Evolutionary conservation across 1,140 invertebrate species (phyloP), one percentile per base, ranked within the genome.

Genomic region (Hyles euphorbiae): DNA sequence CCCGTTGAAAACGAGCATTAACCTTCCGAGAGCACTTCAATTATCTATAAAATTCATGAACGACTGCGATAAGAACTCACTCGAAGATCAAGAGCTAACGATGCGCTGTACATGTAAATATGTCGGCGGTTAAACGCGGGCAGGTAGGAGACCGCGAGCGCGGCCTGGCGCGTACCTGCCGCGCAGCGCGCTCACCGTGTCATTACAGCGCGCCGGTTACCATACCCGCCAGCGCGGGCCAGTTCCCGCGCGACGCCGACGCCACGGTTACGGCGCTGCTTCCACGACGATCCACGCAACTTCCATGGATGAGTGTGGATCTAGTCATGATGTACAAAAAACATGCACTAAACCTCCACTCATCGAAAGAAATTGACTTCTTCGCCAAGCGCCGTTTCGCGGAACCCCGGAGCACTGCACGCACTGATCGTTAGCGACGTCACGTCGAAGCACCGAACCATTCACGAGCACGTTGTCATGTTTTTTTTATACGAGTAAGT

Each of bases 291-390:
- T 70, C 74, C 78, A 76, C 80, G 84, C 87, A 87, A 87, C 87
- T 89, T 88, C 87, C 81, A 82, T 89, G 87, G 89, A 90, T 90
- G 87, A 90, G 89, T 90, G 89, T 90, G 89, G 89, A 90, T 90
- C 89, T 90, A 90, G 89, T 90, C 89, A 90, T 90, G 89, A 81
- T 85, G 72, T 76, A 56, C 44, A 61, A 74, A 71, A 77, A 74
- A 90, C 89, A 90, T 90, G 89, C 89, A 90, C 89, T 88, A 89
- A 87, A 89, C 86, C 87, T 87, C 81, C 89, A 89, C 89, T 85
- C 89, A 89, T 87, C 89, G 87, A 89, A 88, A 88, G 87, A 89
- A 88, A 87, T 89, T 88, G 87, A 85, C 79, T 63, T 78, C 78
- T 70, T 67, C 67, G 70, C 61, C 63, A 67, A 69, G 56, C 64